Evolutionary conservation across 2,113 vertebrate species (phyloP).

Genomic region (Phodopus roborovskii): DNA sequence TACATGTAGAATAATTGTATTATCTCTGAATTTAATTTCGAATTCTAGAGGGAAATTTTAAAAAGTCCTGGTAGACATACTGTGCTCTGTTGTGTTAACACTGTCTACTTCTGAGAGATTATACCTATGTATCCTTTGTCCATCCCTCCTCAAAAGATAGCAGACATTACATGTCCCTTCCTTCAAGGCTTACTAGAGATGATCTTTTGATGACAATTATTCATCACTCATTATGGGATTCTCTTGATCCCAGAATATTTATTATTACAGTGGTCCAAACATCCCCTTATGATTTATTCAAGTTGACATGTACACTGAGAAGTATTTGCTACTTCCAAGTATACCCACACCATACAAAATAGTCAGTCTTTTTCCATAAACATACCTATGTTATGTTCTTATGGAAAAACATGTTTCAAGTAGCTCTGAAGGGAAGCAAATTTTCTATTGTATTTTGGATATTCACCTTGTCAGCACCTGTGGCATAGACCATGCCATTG

Average conservation of each 20-base stretch:
- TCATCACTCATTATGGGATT: neutral
- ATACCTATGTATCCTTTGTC: too few species aligned
- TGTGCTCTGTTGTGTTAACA: neutral
- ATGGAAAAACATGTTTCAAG: neutral
- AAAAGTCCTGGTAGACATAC: neutral
- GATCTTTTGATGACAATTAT: neutral
- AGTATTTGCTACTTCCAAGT: neutral
- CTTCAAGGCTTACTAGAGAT: neutral
- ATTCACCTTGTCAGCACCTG: too few species aligned
- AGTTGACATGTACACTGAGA: neutral
- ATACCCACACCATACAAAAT: neutral
- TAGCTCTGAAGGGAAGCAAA: neutral
- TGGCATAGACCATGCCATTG: too few species aligned
- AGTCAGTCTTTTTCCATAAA: neutral
- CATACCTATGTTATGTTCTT: neutral
- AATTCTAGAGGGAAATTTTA: neutral
- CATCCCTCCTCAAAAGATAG: neutral
- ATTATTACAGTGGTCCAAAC: neutral
- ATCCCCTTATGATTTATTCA: neutral
- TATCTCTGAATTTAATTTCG: slow-evolving; percentile 14
- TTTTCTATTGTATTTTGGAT: too few species aligned
- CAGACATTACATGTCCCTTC: neutral
- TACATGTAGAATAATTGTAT: neutral
- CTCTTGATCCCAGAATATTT: neutral
- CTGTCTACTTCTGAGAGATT: neutral